Evolutionary conservation across 2,888 invertebrate species (phyloP), one percentile per base, ranked within the genome.

Genomic region (Sisyra terminalis): DNA sequence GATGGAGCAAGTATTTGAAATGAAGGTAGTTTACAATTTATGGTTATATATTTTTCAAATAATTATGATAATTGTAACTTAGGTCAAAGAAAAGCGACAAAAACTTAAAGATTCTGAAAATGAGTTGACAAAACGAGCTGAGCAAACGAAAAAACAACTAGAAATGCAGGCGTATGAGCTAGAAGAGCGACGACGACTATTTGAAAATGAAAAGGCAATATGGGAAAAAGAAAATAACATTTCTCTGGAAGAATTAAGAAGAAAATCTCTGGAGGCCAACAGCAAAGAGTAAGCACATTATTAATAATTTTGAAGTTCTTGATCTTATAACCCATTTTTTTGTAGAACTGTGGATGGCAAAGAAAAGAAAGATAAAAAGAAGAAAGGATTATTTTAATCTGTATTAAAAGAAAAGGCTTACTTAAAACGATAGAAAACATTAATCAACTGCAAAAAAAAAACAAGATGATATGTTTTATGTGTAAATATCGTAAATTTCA

Each of bases 1-100:
- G 64, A 93, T 97, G 92, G 96, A 97, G 60, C 92, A 92, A 68
- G 96, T 97, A 49, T 97, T 97, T 64, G 93, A 96, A 62, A 88
- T 90, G 82, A 97, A 97, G 68, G 96, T 89, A 40, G 78, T 75
- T 5, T 16, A 37, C 10, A 6, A 32, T 32, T 5, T 32, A 32
- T 9, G 4, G 11, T 13, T 32, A 32, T 32, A 32, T 32, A 32
- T 29, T 9, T 29, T 9, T n/a, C n/a, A n/a, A n/a, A n/a, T n/a
- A n/a, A n/a, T n/a, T n/a, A n/a, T n/a, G n/a, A n/a, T n/a, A n/a
- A n/a, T n/a, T n/a, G n/a, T n/a, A 9, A 29, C 10, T 9, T 29
- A 78, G 62, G 78, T 87, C 17, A 78, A 83, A 56, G 96, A 96
- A 64, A 94, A 96, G 69, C 87, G 86, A 58, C 88, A 90, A 56